A percentile compares a stretch with the other conserved stretches of the same genome.
Conservation (phyloP, 2,797 vertebrate species). For the Danio albolineatus region DNA sequence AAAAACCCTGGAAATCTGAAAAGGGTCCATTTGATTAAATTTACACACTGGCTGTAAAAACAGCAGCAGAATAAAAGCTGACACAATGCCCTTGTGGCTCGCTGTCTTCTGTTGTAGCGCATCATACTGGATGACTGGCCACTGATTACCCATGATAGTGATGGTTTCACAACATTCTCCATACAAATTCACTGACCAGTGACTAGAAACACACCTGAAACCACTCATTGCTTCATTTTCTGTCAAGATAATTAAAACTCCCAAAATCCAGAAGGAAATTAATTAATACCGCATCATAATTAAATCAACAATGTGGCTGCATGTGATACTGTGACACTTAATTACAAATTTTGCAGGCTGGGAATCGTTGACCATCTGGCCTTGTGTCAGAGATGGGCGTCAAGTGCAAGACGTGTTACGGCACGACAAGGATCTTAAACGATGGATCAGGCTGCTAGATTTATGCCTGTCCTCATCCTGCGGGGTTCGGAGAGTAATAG, state of each 20-base stretch:
- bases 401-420: conserved; percentile 13
- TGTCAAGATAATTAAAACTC: conserved; percentile 2
- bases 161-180: background rate
- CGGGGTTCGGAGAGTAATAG: conserved; percentile 24
- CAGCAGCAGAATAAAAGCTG: background rate
- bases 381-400: conserved; percentile 10
- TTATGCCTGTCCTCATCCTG: conserved; percentile 29
- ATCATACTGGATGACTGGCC: background rate
- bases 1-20: background rate
- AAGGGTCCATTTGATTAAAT: background rate
- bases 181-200: background rate
- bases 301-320: conserved; percentile 12
- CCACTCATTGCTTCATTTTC: background rate
- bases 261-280: background rate
- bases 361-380: conserved; percentile 14
- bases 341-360: background rate
- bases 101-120: background rate
- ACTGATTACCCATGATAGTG: background rate
- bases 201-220: background rate
- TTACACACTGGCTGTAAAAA: background rate
- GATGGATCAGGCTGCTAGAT: conserved; percentile 16
- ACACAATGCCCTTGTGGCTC: background rate
- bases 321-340: background rate
- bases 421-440: conserved; percentile 38
- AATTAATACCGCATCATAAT: conserved; percentile 1